Base-by-base conservation (phyloP, 2,113 vertebrate genomes). In the Oenanthe melanoleuca region DNA sequence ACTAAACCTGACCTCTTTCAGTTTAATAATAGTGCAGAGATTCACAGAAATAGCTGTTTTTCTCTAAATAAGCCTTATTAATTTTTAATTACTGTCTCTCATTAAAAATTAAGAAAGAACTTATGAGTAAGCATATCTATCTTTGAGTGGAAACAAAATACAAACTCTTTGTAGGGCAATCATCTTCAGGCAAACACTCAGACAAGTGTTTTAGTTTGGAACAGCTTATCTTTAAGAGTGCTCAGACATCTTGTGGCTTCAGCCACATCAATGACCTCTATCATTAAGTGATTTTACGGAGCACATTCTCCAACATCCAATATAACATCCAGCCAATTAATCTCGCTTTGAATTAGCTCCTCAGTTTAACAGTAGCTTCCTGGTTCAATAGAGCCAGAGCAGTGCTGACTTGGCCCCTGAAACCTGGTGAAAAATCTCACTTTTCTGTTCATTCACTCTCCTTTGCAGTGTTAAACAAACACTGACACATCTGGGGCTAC, bases 81-180 rank as follows among this genome's bases (percentile, higher is more conserved):
- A 78, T 84, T 86, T 95, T 94, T 86, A 40, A 95, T 78, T 87
- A 14, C 13, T 40, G 4, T 40, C 7, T 24, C 15, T 93, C 80
- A 92, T 93, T 91, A 95, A 91, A 93, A 95, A 87, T 91, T 1
- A 75, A 90, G 29, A 29, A 93, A 40, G 28, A 73, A 78, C 40
- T 84, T 72, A 70, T 8, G 49, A 92, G 53, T 67, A 94, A 84
- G 61, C 45, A 91, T 70, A 49, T 78, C 25, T 86, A 10, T 73
- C 55, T 77, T 65, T 12, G 29, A 77, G 19, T 34, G 23, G 34
- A 59, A 91, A 59, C 11, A 80, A 88, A 86, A 86, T 22, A 71
- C 5, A 73, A 53, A 33, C 8, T 61, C 50, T 38, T 57, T 59
- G 14, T 24, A 71, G 56, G 56, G 44, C 19, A 64, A 9, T 11